Evolutionary conservation across 2,888 invertebrate genomes (phyloP).

Genomic region (Apotomis betuletana): DNA sequence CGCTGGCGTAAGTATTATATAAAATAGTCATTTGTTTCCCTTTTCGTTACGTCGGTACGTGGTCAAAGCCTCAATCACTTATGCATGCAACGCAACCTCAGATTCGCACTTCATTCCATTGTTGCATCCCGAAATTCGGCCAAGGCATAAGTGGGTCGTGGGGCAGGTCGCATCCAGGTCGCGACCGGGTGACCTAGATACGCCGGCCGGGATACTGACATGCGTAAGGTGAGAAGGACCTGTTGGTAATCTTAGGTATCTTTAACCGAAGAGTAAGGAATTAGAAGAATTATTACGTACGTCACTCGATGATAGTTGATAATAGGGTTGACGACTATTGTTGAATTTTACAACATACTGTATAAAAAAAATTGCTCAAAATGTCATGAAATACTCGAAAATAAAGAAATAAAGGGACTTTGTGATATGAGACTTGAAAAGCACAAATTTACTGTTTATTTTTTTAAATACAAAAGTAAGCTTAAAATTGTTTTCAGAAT

Average conservation of each 20-base stretch:
- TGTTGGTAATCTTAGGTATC: background rate
- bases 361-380: no score
- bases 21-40: no score
- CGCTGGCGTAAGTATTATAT: no score
- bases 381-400: no score
- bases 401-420: no score
- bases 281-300: background rate
- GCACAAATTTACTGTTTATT: no score
- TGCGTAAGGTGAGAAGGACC: slow-evolving; percentile 14
- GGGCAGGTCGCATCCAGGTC: slow-evolving; percentile 70
- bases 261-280: background rate
- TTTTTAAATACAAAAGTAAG: no score
- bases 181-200: slow-evolving; percentile 55
- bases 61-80: background rate
- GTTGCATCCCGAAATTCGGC: slow-evolving; percentile 28
- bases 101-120: background rate
- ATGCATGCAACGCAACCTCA: slow-evolving; percentile 8
- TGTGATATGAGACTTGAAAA: no score
- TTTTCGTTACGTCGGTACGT: background rate
- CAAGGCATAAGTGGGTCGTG: slow-evolving; percentile 62
- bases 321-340: no score
- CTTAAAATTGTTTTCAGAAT: no score
- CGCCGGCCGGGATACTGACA: slow-evolving; percentile 47
- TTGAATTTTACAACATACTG: no score
- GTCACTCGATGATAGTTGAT: no score